These are phyloP conservation scores for Acleris emargana DNA, from an alignment of 2,888 invertebrate genomes.

Conservation along the genomic window DNA sequence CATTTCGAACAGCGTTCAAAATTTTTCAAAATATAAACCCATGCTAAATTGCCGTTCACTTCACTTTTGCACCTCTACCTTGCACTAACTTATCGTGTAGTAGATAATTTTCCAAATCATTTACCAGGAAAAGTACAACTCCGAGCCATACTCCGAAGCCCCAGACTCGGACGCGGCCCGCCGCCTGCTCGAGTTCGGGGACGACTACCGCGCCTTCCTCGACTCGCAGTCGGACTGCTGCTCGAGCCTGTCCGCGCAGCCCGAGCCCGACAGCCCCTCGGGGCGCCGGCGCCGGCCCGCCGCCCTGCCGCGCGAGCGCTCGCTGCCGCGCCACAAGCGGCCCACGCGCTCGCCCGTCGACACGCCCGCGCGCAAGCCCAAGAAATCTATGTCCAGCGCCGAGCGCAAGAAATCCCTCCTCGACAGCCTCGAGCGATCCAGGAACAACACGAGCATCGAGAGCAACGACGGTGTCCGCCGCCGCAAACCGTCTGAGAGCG, in stretches of 20 bases:
- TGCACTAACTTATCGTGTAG: neutral
- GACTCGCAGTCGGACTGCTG: constrained; percentile 96
- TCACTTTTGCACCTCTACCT: neutral
- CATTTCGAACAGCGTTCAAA: too few species aligned
- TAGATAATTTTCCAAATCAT: constrained; percentile 42
- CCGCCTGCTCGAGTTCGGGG: constrained; percentile 92
- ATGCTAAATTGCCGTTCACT: too few species aligned
- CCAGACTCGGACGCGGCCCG: constrained; percentile 94
- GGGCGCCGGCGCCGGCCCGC: constrained; percentile 72
- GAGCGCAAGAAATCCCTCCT: constrained; percentile 77
- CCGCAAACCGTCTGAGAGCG: constrained; percentile 69
- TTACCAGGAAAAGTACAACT: constrained; percentile 93
- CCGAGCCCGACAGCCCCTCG: constrained; percentile 67
- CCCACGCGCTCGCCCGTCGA: constrained; percentile 71
- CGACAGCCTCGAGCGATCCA: constrained; percentile 76
- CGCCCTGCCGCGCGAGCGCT: constrained; percentile 64
- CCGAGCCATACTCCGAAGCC: constrained; percentile 94
- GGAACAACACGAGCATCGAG: constrained; percentile 77
- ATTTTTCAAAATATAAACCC: too few species aligned
- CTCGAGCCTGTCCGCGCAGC: constrained; percentile 89
- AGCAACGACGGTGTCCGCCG: constrained; percentile 72
- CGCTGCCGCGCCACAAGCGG: constrained; percentile 68
- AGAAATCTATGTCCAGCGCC: constrained; percentile 79
- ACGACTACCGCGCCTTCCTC: constrained; percentile 94
- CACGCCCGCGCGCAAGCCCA: constrained; percentile 71